These are phyloP conservation scores for Apis dorsata DNA, from an alignment of 1,140 invertebrate genomes.

Conservation along the genomic window DNA sequence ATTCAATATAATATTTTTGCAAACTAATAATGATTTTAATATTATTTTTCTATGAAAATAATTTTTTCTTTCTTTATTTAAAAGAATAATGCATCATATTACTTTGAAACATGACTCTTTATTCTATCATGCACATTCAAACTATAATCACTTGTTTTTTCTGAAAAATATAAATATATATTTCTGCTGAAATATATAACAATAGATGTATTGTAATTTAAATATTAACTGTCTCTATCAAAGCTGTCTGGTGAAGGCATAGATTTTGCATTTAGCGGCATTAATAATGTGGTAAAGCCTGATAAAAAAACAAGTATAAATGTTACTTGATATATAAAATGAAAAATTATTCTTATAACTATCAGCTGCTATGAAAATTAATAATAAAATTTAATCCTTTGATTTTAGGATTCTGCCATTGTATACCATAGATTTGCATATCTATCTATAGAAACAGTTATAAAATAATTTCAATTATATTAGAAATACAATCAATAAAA, in stretches of 20 bases:
- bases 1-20: constrained; percentile 8
- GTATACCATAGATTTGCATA: constrained; percentile 56
- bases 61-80: neutral
- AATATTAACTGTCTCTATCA: constrained; percentile 57
- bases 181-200: constrained; percentile 40
- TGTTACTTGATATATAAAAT: constrained; percentile 49
- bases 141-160: constrained; percentile 45
- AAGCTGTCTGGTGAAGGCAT: constrained; percentile 46
- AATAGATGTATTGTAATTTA: constrained; percentile 51
- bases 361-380: constrained; percentile 41
- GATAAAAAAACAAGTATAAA: constrained; percentile 46
- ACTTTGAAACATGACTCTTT: constrained; percentile 18
- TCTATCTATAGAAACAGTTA: constrained; percentile 48
- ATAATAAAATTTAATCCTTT: constrained; percentile 45
- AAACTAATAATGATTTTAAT: constrained; percentile 12
- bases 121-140: constrained; percentile 23
- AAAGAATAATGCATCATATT: constrained; percentile 5
- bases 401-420: constrained; percentile 59
- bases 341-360: constrained; percentile 66
- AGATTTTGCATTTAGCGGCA: constrained; percentile 45
- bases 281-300: constrained; percentile 27
- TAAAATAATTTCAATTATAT: constrained; percentile 39
- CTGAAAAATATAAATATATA: constrained; percentile 29
- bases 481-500: constrained; percentile 38
- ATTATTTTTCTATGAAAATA: neutral